Evolutionary conservation across 2,113 vertebrate genomes (phyloP).

Genomic region (Aspidoscelis tigris): DNA sequence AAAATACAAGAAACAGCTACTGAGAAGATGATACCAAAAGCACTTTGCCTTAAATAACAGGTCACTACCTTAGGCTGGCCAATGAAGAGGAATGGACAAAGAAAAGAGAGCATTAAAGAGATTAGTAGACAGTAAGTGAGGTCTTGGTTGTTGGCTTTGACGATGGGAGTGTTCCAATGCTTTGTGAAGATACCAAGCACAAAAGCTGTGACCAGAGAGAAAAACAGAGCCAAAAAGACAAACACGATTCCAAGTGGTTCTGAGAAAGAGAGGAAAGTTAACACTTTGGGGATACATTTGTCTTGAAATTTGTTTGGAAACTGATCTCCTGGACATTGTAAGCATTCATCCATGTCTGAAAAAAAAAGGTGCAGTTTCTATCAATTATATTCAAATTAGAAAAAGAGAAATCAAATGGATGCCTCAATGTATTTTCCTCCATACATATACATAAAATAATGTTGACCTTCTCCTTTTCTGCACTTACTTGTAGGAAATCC

Average conservation of each 20-base stretch:
- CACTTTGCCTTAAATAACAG: neutral
- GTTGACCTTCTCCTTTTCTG: no score
- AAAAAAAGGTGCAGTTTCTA: neutral
- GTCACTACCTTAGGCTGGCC: neutral
- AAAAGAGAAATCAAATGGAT: no score
- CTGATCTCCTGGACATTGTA: neutral
- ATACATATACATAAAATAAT: no score
- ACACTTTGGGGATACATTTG: neutral
- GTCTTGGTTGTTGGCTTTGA: neutral
- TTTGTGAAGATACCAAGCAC: neutral
- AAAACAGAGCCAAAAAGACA: neutral
- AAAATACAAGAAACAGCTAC: no score
- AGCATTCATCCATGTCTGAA: neutral
- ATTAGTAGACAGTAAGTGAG: neutral
- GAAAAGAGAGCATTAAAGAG: neutral
- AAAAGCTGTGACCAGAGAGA: neutral
- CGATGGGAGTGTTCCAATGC: neutral
- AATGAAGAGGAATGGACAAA: neutral
- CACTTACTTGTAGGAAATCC: no score
- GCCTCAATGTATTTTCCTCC: no score
- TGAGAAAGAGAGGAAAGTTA: neutral
- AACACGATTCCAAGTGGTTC: neutral
- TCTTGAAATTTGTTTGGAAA: neutral
- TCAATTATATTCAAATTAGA: no score
- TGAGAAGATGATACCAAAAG: no score